Conservation (phyloP, 1,140 invertebrate genomes). For the Bombus consobrinus region DNA sequence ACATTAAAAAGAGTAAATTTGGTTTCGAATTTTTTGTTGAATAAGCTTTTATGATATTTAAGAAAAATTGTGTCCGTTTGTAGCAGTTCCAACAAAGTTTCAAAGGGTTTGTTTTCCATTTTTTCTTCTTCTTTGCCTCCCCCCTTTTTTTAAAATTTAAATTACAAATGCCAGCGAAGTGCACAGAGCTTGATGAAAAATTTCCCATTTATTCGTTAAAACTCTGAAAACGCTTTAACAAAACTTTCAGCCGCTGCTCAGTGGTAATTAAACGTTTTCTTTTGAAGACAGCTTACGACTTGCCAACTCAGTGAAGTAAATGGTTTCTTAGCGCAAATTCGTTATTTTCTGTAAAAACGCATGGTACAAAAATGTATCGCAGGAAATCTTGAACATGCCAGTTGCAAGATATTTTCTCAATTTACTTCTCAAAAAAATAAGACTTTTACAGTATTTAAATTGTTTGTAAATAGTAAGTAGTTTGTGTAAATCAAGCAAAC, state of each 20-base stretch:
- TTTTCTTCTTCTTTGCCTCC: no score
- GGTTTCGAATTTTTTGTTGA: neutral
- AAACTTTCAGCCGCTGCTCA: slow-evolving; percentile 25
- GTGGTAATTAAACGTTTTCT: slow-evolving; percentile 38
- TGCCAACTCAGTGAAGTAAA: slow-evolving; percentile 11
- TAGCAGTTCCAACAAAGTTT: neutral
- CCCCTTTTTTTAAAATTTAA: neutral
- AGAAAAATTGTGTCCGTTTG: neutral
- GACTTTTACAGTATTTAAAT: neutral
- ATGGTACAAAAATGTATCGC: neutral
- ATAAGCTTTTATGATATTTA: neutral
- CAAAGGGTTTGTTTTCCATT: neutral
- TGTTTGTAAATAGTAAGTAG: neutral
- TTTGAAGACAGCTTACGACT: slow-evolving; percentile 22
- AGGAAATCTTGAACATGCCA: neutral
- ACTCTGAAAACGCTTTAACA: slow-evolving; percentile 27
- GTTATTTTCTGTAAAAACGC: neutral
- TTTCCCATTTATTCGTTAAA: slow-evolving; percentile 21
- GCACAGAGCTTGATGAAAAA: slow-evolving; percentile 22
- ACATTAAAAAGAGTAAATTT: neutral
- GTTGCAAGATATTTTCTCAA: neutral
- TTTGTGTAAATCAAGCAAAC: neutral
- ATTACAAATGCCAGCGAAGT: neutral
- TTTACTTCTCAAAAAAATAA: neutral
- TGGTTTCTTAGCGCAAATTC: slow-evolving; percentile 17